Conservation (phyloP, 2,888 invertebrate species). For the Sympetrum striolatum region DNA sequence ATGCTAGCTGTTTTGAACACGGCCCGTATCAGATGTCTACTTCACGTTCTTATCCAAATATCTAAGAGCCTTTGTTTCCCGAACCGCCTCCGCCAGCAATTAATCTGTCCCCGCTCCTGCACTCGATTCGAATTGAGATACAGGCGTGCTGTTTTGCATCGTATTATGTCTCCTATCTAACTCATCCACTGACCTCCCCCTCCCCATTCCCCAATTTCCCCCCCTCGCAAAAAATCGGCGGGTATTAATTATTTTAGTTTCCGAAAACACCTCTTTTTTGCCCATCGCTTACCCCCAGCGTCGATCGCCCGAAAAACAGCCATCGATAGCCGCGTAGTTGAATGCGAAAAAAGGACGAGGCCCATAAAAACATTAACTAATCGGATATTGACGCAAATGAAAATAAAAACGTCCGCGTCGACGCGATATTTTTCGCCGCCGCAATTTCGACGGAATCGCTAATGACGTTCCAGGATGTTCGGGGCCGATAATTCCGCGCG, state of each 20-base stretch:
- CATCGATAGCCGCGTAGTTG: background rate
- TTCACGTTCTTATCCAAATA: conserved; percentile 39
- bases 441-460: background rate
- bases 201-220: background rate
- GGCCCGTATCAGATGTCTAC: conserved; percentile 30
- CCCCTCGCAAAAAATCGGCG: background rate
- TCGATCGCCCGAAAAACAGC: background rate
- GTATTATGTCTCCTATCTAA: conserved; percentile 17
- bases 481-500: background rate
- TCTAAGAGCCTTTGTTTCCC: conserved; percentile 39
- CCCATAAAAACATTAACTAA: background rate
- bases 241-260: background rate
- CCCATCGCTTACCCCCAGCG: background rate
- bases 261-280: too few species aligned
- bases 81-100: conserved; percentile 21
- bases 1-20: conserved; percentile 1
- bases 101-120: conserved; percentile 11
- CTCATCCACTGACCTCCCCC: background rate
- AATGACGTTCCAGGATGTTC: background rate
- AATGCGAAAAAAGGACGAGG: background rate
- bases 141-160: conserved; percentile 27
- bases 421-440: background rate
- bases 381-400: background rate
- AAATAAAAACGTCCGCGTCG: background rate
- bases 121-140: conserved; percentile 22